Evolutionary conservation across 2,797 vertebrate genomes (phyloP), one percentile per base, ranked within the genome.

Genomic region (Hypotaenidia philippensis): DNA sequence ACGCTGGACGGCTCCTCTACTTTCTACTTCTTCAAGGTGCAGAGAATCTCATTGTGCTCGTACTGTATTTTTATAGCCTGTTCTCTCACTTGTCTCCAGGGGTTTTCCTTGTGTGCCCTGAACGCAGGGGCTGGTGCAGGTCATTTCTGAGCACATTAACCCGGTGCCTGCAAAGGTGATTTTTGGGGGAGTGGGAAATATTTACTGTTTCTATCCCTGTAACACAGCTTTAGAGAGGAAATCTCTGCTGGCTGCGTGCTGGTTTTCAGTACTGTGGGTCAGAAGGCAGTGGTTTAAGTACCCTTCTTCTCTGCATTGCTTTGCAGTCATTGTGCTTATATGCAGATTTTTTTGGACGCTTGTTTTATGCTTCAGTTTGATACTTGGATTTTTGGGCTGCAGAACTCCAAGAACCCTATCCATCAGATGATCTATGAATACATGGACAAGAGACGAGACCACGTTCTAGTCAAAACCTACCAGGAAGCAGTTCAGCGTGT

Each of bases 1-100:
- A 99, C 99, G 1, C 95, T 99, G 92, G 94, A 97, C 0, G 97
- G 98, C 52, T 99, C 98, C 32, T 99, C 99, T 17, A 99, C 99
- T 1, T 98, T 99, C 23, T 97, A 98, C 38, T 99, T 98, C 96
- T 99, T 99, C 87, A 99, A 99, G 98, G 99, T 99, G 82, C 55
- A 34, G 76, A 81, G 81, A 65, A 31, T 22, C 40, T 52, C 3
- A 0, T 1, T 38, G 74, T 52, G 34, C 57, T 12, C 41, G 4
- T 1, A 10, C 11, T 60, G 0, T 32, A 1, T 34, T 84, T 90
- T 77, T 20, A 6, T 57, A 38, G 36, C 11, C 13, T 26, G 3
- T 59, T 59, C 7, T 45, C 21, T n/a, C 12, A 27, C 45, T 20
- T 2, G 9, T 32, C 36, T 20, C 31, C 36, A 16, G 55, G 61